Evolutionary conservation across 2,888 invertebrate genomes (phyloP).

Genomic region (Neocrepidodera transversa): DNA sequence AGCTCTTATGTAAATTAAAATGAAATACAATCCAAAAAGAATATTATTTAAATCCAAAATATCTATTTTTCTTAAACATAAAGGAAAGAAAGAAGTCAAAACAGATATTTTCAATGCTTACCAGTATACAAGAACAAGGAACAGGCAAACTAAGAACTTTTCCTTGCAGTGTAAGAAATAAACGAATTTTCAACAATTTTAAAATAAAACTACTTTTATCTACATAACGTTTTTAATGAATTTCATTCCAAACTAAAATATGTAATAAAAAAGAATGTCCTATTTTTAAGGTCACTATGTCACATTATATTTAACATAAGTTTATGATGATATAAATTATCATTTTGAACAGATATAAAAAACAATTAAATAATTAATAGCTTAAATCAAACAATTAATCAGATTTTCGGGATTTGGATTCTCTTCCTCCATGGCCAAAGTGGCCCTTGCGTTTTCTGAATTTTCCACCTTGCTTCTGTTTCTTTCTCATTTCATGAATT

Average conservation of each 20-base stretch:
- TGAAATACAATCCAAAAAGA: no score
- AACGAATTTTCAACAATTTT: no score
- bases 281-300: constrained; percentile 4
- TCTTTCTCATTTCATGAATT: constrained; percentile 63
- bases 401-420: constrained; percentile 29
- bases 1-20: no score
- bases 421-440: constrained; percentile 41
- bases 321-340: neutral
- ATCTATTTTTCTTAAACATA: no score
- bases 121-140: no score
- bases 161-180: no score
- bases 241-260: constrained; percentile 1
- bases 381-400: no score
- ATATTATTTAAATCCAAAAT: no score
- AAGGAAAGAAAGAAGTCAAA: no score
- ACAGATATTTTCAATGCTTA: no score
- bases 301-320: neutral
- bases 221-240: constrained; percentile 3
- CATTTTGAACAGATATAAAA: neutral
- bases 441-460: constrained; percentile 54
- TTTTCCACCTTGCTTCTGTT: constrained; percentile 57
- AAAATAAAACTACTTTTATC: neutral
- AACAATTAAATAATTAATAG: neutral
- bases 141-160: no score
- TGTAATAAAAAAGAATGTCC: neutral